phyloP scores from a whole-genome alignment of 2,797 vertebrate species.

The Mareca strepera region DNA sequence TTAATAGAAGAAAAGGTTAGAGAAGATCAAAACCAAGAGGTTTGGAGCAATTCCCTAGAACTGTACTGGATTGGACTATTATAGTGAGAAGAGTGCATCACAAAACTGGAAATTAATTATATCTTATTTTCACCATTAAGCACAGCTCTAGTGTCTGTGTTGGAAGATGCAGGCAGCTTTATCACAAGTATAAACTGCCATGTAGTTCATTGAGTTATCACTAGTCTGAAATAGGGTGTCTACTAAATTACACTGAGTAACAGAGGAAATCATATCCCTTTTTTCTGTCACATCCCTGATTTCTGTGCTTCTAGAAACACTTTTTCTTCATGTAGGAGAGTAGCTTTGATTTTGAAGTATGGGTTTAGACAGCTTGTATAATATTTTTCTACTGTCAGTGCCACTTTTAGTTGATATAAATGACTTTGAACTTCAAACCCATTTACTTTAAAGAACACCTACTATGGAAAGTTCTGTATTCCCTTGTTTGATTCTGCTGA shows the following conservation, averaged over 20 bases:
- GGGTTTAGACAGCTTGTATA: not conserved
- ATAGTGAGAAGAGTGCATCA: not conserved
- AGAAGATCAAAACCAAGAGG: not conserved
- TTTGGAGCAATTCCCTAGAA: not conserved
- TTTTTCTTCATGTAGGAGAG: not conserved
- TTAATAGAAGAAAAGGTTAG: not conserved
- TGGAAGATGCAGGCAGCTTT: not conserved
- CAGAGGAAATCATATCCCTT: not conserved
- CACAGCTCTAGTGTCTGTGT: not conserved
- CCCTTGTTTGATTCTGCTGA: not conserved
- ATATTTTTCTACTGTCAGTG: not conserved
- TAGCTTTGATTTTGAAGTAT: not conserved
- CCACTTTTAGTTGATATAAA: not conserved
- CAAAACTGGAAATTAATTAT: not conserved
- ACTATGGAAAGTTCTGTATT: not conserved
- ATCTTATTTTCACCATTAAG: not conserved
- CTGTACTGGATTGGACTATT: not conserved
- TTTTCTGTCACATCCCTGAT: not conserved
- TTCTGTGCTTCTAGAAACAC: not conserved
- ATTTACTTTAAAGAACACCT: not conserved
- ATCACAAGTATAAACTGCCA: not conserved
- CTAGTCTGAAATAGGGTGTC: not conserved
- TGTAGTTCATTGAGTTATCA: not conserved
- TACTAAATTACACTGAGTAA: not conserved
- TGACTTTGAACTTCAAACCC: not conserved